Conservation (phyloP, 2,113 vertebrate species). For the Tyto alba region DNA sequence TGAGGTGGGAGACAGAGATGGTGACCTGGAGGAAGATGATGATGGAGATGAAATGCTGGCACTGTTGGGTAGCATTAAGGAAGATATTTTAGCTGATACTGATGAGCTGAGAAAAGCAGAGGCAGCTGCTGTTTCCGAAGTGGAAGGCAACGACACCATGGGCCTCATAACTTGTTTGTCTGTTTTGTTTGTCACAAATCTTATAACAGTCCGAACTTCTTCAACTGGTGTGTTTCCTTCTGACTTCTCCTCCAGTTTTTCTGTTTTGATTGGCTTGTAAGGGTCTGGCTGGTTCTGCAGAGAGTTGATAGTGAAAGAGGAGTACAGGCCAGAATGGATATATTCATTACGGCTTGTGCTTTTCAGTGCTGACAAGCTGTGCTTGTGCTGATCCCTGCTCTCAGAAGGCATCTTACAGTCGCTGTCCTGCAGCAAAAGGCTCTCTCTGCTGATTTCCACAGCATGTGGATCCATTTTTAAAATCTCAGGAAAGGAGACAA, state of each 20-base stretch:
- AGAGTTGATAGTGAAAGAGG: constrained; percentile 89
- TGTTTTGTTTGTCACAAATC: constrained; percentile 87
- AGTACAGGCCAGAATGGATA: constrained; percentile 90
- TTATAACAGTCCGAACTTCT: constrained; percentile 90
- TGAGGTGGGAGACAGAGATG: constrained; percentile 78
- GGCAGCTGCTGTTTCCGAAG: constrained; percentile 69
- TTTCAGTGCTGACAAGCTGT: constrained; percentile 78
- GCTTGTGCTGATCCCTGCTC: constrained; percentile 79
- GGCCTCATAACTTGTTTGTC: constrained; percentile 76
- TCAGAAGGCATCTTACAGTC: constrained; percentile 74
- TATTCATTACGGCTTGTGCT: constrained; percentile 85
- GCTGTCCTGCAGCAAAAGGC: constrained; percentile 82
- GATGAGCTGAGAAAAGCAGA: constrained; percentile 73
- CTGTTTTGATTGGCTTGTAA: constrained; percentile 87
- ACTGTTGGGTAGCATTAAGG: constrained; percentile 70
- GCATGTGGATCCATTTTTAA: constrained; percentile 92
- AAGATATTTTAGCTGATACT: constrained; percentile 78
- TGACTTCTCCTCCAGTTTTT: constrained; percentile 77
- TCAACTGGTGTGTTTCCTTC: constrained; percentile 73
- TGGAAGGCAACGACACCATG: constrained; percentile 78
- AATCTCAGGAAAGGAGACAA: constrained; percentile 95
- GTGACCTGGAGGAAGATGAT: constrained; percentile 73
- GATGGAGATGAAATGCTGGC: constrained; percentile 74
- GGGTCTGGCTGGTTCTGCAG: constrained; percentile 83
- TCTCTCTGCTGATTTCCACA: constrained; percentile 85